Percentiles rank a stretch among this genome's conserved stretches.
Evolutionary conservation across 1,140 invertebrate species (phyloP).

Genomic region (Penaeus vannamei): DNA sequence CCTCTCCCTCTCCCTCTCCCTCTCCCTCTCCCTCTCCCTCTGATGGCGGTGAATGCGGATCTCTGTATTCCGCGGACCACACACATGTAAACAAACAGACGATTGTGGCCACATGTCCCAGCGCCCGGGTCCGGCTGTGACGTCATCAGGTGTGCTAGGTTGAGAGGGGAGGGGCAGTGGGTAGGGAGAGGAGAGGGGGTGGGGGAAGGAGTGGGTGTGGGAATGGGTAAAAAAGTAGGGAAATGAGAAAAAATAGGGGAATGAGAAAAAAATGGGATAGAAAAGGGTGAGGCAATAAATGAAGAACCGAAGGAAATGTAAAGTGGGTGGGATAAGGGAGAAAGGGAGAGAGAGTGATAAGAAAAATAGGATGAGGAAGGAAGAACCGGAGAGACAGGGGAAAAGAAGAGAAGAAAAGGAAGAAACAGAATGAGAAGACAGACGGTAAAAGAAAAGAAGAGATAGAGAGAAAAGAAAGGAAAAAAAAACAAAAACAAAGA

Average conservation of each 20-base stretch:
- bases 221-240: background rate
- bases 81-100: no score
- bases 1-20: background rate
- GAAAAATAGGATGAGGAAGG: constrained; percentile 17
- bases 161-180: no score
- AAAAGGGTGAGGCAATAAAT: background rate
- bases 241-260: background rate
- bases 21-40: no score
- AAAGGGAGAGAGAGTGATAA: constrained; percentile 16
- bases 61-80: no score
- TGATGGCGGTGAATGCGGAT: no score
- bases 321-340: background rate
- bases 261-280: background rate
- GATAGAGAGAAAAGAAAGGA: background rate
- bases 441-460: background rate
- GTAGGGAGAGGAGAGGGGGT: no score
- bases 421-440: background rate
- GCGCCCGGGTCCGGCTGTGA: no score
- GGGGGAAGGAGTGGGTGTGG: no score
- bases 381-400: background rate
- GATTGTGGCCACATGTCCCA: no score
- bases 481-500: no score
- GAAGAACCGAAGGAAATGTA: background rate
- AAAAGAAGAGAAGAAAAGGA: background rate
- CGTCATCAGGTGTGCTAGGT: no score